Conservation (phyloP, 2,113 vertebrate genomes). For the Xenus cinereus region DNA sequence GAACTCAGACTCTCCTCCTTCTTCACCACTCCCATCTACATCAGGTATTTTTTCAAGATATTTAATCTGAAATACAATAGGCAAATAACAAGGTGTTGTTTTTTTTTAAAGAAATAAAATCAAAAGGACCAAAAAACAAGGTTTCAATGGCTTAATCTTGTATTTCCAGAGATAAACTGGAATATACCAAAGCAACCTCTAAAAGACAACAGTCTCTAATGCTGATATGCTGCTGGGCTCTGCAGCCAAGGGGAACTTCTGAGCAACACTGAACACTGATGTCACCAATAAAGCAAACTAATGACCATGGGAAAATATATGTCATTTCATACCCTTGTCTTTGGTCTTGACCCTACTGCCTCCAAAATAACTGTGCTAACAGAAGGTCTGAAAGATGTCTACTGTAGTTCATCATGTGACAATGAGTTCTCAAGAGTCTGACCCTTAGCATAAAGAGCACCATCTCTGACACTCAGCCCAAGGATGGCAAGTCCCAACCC, state of each 20-base stretch:
- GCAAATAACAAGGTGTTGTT: background rate
- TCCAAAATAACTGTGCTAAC: fast-evolving
- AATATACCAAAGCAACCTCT: background rate
- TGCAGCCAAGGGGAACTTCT: background rate
- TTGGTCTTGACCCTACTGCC: background rate
- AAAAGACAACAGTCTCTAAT: background rate
- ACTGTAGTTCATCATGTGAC: background rate
- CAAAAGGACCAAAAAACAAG: background rate
- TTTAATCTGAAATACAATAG: background rate
- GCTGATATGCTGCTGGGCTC: background rate
- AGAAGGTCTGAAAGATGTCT: background rate
- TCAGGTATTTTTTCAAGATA: background rate
- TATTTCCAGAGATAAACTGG: background rate
- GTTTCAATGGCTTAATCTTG: background rate
- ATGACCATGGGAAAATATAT: fast-evolving
- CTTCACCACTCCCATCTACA: background rate
- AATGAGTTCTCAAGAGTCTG: background rate
- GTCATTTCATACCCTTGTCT: background rate
- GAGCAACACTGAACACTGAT: background rate
- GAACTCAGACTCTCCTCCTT: background rate
- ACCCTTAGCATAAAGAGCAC: background rate
- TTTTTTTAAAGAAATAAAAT: background rate
- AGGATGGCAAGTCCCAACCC: fast-evolving
- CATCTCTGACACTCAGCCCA: background rate
- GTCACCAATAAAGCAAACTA: background rate